Conservation (phyloP, 2,113 vertebrate species). For the Phaetusa simplex region DNA sequence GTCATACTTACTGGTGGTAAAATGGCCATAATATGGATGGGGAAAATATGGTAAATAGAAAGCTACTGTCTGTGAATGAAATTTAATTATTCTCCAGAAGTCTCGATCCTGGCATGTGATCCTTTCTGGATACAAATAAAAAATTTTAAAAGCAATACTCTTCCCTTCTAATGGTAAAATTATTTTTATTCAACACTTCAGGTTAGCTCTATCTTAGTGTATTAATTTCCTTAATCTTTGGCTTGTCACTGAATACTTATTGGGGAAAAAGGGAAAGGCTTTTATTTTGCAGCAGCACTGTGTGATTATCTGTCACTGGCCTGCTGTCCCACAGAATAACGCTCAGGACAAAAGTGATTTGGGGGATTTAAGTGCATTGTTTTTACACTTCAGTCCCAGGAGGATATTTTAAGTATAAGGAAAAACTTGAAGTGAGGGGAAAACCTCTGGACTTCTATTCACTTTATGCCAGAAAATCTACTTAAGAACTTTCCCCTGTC, state of each 20-base stretch:
- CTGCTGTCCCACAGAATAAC: neutral
- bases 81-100: neutral
- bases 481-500: neutral
- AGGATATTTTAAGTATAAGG: neutral
- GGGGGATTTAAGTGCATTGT: neutral
- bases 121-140: neutral
- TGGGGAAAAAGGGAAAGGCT: neutral
- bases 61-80: neutral
- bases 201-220: neutral
- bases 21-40: neutral
- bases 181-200: neutral
- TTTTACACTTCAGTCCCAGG: neutral
- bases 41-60: neutral
- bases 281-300: neutral
- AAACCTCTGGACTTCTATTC: neutral
- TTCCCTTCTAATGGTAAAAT: neutral
- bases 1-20: neutral
- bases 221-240: neutral
- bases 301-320: neutral
- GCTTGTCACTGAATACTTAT: neutral
- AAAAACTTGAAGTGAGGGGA: neutral
- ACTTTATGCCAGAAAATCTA: neutral
- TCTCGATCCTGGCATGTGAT: neutral
- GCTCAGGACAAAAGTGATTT: neutral
- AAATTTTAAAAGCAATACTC: neutral